Evolutionary conservation across 92 coral and sea anemone species (phyloP).

Genomic region (Palythoa grandiflora): DNA sequence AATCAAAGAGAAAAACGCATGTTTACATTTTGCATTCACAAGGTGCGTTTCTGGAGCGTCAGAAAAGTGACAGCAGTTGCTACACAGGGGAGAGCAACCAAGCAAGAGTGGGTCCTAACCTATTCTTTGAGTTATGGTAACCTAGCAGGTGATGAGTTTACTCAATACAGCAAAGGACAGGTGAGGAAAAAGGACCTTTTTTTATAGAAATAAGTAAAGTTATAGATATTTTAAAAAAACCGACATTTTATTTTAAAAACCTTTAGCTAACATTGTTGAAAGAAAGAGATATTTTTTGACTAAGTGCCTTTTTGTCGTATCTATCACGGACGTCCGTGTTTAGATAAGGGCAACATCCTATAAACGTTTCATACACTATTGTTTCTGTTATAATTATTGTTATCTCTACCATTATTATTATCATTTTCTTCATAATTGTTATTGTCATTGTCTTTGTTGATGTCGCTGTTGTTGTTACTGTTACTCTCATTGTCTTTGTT

Average conservation of each 20-base stretch:
- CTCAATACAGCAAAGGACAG: not conserved
- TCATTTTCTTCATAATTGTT: not conserved
- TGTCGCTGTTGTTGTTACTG: not conserved
- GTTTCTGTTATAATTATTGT: too few species aligned
- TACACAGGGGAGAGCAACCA: not conserved
- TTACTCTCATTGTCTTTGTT: not conserved
- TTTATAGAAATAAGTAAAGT: not conserved
- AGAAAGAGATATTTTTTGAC: too few species aligned
- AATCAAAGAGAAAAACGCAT: too few species aligned
- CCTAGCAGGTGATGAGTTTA: not conserved
- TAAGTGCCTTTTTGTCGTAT: too few species aligned
- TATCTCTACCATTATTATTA: too few species aligned
- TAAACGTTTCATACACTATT: too few species aligned
- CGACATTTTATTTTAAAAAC: not conserved
- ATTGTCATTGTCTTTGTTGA: not conserved
- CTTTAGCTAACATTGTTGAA: not conserved
- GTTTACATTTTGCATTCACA: too few species aligned
- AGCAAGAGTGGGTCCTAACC: not conserved
- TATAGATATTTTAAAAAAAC: too few species aligned
- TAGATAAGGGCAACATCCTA: too few species aligned
- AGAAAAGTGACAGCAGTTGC: constrained; percentile 18
- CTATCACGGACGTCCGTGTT: too few species aligned
- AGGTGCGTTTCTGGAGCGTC: not conserved
- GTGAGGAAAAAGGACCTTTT: not conserved
- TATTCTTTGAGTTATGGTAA: not conserved